Evolutionary conservation across 2,797 vertebrate genomes (phyloP), one percentile per base, ranked within the genome.

Genomic region (Choloepus didactylus): DNA sequence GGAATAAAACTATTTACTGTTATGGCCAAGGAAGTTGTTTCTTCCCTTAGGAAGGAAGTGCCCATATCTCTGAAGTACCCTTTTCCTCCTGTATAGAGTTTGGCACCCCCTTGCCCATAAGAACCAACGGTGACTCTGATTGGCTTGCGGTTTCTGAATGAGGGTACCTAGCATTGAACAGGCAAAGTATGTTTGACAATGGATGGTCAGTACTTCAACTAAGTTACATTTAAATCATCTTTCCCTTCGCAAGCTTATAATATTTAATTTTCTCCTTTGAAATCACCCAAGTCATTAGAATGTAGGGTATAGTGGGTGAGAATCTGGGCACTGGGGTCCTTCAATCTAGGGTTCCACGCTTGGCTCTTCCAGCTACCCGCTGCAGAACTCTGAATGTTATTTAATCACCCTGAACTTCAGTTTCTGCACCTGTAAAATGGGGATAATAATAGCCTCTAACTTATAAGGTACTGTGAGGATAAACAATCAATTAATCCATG

Each of bases 231-330:
- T n/a, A 38, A 11, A 27, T 44, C 15, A 19, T 31, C 72, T 70
- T 81, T 89, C 73, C 16, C 7, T 89, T 35, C 29, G 92, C 9
- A 19, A 31, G 31, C 41, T 86, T n/a, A 56, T 25, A 67, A 38
- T 25, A n/a, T 89, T 86, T 51, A 29, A 62, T 81, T 44, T 91
- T 41, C 21, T 85, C 59, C 49, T 92, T 87, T 79, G 60, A 54
- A 91, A 80, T 85, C 83, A 80, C 60, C 44, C 86, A 84, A 64
- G 86, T 51, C n/a, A 89, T 64, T 59, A 77, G 72, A n/a, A 51
- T 21, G 49, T 9, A 77, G n/a, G 86, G n/a, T 31, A n/a, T 12
- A 64, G 14, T 6, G 31, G 75, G 27, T 56, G 49, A 92, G 72
- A 82, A 82, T 91, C 25, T 38, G 7, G 66, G 35, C 60, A 23